These are phyloP conservation scores for Toxotes chatareus DNA, from an alignment of 2,113 vertebrate genomes.

Conservation along the genomic window DNA sequence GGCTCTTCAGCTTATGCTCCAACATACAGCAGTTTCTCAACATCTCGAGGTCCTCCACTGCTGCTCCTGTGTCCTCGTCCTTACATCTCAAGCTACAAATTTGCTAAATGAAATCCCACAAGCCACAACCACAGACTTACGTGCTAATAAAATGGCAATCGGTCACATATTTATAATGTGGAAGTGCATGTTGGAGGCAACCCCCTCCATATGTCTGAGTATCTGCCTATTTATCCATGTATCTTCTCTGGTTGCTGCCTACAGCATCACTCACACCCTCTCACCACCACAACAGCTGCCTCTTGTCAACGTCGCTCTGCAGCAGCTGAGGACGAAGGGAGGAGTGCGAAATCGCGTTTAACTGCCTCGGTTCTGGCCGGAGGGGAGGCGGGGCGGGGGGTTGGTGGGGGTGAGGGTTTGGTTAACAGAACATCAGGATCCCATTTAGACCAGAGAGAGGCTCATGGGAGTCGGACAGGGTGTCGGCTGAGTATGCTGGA, in stretches of 20 bases:
- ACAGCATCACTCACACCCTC: slow-evolving; percentile 64
- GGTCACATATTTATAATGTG: slow-evolving; percentile 30
- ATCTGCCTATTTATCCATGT: slow-evolving; percentile 49
- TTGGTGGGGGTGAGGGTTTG: slow-evolving; percentile 6
- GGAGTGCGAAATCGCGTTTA: slow-evolving; percentile 63
- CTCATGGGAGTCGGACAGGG: slow-evolving; percentile 63
- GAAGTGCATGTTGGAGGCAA: slow-evolving; percentile 26
- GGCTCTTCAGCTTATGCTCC: slow-evolving; percentile 14
- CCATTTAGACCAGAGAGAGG: slow-evolving; percentile 70
- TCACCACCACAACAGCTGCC: slow-evolving; percentile 74
- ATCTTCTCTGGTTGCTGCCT: slow-evolving; percentile 54
- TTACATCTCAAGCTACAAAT: slow-evolving; percentile 35
- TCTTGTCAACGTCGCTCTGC: slow-evolving; percentile 63
- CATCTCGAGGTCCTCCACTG: slow-evolving; percentile 33
- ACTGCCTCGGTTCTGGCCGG: slow-evolving; percentile 57
- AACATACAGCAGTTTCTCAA: not conserved
- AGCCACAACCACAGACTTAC: slow-evolving; percentile 30
- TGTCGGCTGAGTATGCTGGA: slow-evolving; percentile 51
- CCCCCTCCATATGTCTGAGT: slow-evolving; percentile 24
- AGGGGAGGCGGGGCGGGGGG: not conserved
- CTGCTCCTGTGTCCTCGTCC: slow-evolving; percentile 33
- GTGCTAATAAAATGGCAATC: slow-evolving; percentile 42
- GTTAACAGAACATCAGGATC: slow-evolving; percentile 80
- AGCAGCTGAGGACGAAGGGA: slow-evolving; percentile 72
- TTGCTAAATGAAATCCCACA: slow-evolving; percentile 34